Base-by-base conservation (phyloP, 1,140 invertebrate genomes). In the Anoplophora glabripennis region DNA sequence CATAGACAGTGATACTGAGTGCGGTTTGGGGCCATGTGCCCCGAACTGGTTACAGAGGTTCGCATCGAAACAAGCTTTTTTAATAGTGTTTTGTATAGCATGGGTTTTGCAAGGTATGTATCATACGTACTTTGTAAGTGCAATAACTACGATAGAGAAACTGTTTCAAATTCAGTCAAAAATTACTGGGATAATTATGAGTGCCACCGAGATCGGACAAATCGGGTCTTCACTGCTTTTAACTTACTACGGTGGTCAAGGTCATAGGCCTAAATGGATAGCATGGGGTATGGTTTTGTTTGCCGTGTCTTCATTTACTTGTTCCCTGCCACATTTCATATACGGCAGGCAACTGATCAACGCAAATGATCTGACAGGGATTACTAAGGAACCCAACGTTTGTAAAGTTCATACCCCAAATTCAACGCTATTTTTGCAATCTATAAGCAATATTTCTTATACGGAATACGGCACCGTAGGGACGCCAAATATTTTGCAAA, bases 101-200 rank as follows among this genome's bases (percentile, higher is more conserved):
- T 93, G 90, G 85, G 90, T 96, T 0, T 79, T 95, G 9, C 92
- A 94, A 77, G 93, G 93, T 33, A 94, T 95, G 89, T 96, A 92
- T 74, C 91, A 91, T 76, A 95, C 93, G 15, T 98, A 98, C 76
- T 94, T 98, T 74, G 94, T 96, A 33, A 94, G 92, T 70, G 93
- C 96, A 53, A 94, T 98, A 70, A 98, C 96, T 21, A 98, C 94
- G 7, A 92, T 98, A 37, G 95, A 98, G 77, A 97, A 97, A 78
- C 80, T 97, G 34, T 98, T 96, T 75, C 91, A 94, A 80, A 91
- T 98, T 44, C 93, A 95, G 70, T 96, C 93, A 49, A 94, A 93
- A 74, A 94, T 93, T 5, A 96, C 93, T 0, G 95, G 94, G 0
- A 86, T 94, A 40, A 87, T 98, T 64, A 87, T 97, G 81, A 93